phyloP scores from a whole-genome alignment of 2,797 vertebrate genomes.

The Hipposideros larvatus region DNA sequence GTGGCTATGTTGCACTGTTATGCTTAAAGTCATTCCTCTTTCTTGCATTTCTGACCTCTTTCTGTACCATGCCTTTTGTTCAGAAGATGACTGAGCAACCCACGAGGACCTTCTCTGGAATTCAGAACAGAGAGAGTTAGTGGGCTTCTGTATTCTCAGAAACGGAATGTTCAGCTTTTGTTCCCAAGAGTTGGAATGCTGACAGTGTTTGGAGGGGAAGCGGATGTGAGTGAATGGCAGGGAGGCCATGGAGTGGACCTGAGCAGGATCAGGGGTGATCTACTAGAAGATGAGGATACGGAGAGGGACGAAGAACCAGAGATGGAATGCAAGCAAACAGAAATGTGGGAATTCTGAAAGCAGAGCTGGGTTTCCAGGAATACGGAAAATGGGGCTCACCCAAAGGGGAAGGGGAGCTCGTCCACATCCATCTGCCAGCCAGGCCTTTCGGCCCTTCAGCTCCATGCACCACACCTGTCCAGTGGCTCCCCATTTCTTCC shows the following conservation, averaged over 20 bases:
- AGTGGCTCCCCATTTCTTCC: background rate
- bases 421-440: background rate
- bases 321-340: background rate
- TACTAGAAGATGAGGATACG: background rate
- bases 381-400: background rate
- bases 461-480: background rate
- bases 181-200: constrained; percentile 28
- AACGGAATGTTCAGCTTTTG: constrained; percentile 59
- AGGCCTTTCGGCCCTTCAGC: background rate
- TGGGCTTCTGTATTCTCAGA: constrained; percentile 15
- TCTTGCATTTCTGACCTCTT: background rate
- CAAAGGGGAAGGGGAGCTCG: background rate
- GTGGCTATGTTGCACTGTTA: background rate
- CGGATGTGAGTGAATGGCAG: background rate
- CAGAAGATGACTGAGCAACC: background rate
- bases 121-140: background rate
- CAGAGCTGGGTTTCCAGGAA: background rate
- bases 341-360: background rate
- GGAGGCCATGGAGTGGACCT: background rate
- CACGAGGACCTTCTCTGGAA: constrained; percentile 39
- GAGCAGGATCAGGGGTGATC: background rate
- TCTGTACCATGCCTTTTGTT: background rate
- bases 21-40: background rate
- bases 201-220: constrained; percentile 30
- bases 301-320: background rate